Conservation (phyloP, 2,113 vertebrate genomes). For the Stegastes partitus region DNA sequence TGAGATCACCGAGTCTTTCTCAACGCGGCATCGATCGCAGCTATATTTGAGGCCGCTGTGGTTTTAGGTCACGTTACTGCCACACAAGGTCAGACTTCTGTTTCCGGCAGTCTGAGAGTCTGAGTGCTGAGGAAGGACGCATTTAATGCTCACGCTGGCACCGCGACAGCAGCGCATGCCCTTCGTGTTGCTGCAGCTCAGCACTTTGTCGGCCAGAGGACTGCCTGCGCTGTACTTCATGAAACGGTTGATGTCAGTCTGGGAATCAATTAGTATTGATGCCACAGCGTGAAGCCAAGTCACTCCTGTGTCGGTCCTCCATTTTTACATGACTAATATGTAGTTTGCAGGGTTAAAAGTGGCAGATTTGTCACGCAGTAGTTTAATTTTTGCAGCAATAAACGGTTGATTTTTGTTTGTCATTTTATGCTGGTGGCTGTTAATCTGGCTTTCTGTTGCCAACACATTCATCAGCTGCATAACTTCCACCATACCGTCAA, state of each 20-base stretch:
- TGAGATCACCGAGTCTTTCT: neutral
- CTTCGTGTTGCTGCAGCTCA: conserved; percentile 42
- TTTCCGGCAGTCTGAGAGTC: conserved; percentile 43
- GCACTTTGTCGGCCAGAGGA: conserved; percentile 33
- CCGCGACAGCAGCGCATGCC: conserved; percentile 11
- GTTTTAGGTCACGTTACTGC: conserved; percentile 38
- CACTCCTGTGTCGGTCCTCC: too few species aligned
- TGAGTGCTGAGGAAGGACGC: conserved; percentile 54
- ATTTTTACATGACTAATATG: too few species aligned
- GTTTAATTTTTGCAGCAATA: too few species aligned
- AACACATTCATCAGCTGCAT: too few species aligned
- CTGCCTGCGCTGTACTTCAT: conserved; percentile 13
- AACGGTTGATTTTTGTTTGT: too few species aligned
- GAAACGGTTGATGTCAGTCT: conserved; percentile 3
- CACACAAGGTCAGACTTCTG: conserved; percentile 51
- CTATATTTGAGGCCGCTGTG: conserved; percentile 35
- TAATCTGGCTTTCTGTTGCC: too few species aligned
- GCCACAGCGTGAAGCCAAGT: neutral
- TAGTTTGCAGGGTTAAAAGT: too few species aligned
- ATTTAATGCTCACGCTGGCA: conserved; percentile 25
- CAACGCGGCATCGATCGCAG: neutral
- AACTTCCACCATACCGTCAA: too few species aligned
- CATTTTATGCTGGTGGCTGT: too few species aligned
- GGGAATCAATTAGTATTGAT: conserved; percentile 21
- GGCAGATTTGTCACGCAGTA: too few species aligned